Percentiles rank a stretch among this genome's conserved stretches.
These are phyloP conservation scores for Sipha flava DNA, from an alignment of 1,140 invertebrate genomes.

Conservation along the genomic window DNA sequence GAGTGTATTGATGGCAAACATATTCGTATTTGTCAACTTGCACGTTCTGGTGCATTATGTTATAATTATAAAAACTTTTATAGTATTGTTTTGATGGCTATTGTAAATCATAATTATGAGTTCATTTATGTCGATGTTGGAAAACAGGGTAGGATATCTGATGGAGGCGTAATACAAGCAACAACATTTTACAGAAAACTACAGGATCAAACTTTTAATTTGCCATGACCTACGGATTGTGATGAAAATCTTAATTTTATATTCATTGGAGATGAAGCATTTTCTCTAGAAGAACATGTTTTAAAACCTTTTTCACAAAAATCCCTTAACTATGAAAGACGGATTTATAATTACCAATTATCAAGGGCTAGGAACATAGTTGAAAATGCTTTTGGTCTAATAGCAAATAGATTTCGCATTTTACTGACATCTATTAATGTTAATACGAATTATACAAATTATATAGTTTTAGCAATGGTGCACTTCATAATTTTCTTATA, in stretches of 20 bases:
- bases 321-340: background rate
- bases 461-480: constrained; percentile 39
- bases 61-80: constrained; percentile 43
- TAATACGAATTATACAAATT: constrained; percentile 37
- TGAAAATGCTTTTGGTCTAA: constrained; percentile 43
- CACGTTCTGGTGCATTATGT: constrained; percentile 41
- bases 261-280: constrained; percentile 23
- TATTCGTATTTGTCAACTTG: constrained; percentile 35
- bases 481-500: constrained; percentile 40
- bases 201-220: constrained; percentile 33
- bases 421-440: background rate
- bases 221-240: constrained; percentile 34
- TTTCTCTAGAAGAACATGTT: background rate
- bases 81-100: constrained; percentile 36
- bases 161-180: constrained; percentile 43
- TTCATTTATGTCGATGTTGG: constrained; percentile 35
- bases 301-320: background rate
- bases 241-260: constrained; percentile 26
- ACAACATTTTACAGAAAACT: constrained; percentile 35
- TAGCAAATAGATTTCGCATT: constrained; percentile 11
- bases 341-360: constrained; percentile 6
- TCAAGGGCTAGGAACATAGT: background rate
- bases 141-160: constrained; percentile 39
- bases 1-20: constrained; percentile 43
- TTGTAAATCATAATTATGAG: constrained; percentile 35